Conservation (phyloP, 2,888 invertebrate species). For the Ephialtes manifestator region DNA sequence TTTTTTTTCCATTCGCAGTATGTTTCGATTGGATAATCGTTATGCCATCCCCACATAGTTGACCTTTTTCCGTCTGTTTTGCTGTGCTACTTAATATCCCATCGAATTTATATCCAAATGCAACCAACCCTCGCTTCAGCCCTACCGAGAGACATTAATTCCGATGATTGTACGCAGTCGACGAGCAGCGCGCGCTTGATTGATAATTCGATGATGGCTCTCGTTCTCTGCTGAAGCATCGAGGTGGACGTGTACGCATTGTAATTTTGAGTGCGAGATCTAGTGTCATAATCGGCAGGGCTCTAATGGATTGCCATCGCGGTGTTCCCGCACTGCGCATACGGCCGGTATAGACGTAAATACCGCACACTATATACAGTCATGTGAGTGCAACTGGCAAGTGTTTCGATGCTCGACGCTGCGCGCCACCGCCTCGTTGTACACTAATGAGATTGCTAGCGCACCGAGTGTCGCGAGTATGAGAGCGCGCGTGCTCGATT, state of each 20-base stretch:
- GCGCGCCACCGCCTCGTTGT: conserved; percentile 55
- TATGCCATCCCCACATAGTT: background rate
- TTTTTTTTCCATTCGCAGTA: background rate
- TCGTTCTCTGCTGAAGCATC: conserved; percentile 6
- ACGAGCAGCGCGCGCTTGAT: conserved; percentile 37
- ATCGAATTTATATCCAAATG: background rate
- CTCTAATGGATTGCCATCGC: conserved; percentile 65
- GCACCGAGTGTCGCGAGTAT: conserved; percentile 38
- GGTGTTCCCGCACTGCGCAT: conserved; percentile 55
- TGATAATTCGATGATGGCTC: conserved; percentile 61
- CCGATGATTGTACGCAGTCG: conserved; percentile 44
- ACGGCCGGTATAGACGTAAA: conserved; percentile 1
- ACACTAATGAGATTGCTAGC: conserved; percentile 66
- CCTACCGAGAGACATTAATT: conserved; percentile 42
- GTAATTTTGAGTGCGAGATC: conserved; percentile 64
- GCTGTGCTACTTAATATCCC: background rate
- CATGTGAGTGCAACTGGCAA: conserved; percentile 53
- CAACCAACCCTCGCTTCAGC: background rate
- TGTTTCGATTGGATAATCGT: background rate
- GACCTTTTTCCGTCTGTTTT: background rate
- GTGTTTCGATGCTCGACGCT: conserved; percentile 61
- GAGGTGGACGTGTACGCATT: conserved; percentile 39
- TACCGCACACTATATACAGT: conserved; percentile 7
- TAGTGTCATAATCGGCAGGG: conserved; percentile 66
- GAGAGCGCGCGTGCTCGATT: conserved; percentile 40